These are phyloP conservation scores for Brachionus koreanus DNA, from an alignment of 1,140 invertebrate genomes.

Conservation along the genomic window DNA sequence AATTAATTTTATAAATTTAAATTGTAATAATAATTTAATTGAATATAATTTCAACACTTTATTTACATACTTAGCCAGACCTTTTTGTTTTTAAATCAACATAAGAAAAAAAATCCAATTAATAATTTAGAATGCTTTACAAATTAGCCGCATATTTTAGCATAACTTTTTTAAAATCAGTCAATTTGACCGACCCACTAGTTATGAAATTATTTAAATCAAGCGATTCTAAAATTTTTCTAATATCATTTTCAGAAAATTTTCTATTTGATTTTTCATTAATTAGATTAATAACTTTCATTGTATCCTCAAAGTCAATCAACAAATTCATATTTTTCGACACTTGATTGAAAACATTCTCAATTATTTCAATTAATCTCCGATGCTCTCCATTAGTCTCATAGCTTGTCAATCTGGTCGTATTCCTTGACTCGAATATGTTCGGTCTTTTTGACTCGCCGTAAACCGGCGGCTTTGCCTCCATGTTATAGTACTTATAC, in stretches of 20 bases:
- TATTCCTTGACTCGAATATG: no score
- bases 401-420: neutral
- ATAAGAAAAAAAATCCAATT: neutral
- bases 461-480: neutral
- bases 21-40: no score
- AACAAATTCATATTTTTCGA: neutral
- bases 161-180: neutral
- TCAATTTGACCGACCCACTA: neutral
- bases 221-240: neutral
- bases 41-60: no score
- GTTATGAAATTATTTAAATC: conserved; percentile 32
- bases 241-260: conserved; percentile 15
- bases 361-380: neutral
- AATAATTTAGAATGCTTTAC: neutral
- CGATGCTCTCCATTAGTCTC: neutral
- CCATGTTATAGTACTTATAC: neutral
- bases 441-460: neutral
- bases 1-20: no score
- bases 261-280: neutral
- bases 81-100: no score
- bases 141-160: neutral
- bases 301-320: conserved; percentile 17
- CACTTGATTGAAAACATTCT: neutral
- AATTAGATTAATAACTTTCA: conserved; percentile 16
- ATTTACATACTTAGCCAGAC: no score